Evolutionary conservation across 2,113 vertebrate genomes (phyloP).

Genomic region (Hirundichthys speculiger): DNA sequence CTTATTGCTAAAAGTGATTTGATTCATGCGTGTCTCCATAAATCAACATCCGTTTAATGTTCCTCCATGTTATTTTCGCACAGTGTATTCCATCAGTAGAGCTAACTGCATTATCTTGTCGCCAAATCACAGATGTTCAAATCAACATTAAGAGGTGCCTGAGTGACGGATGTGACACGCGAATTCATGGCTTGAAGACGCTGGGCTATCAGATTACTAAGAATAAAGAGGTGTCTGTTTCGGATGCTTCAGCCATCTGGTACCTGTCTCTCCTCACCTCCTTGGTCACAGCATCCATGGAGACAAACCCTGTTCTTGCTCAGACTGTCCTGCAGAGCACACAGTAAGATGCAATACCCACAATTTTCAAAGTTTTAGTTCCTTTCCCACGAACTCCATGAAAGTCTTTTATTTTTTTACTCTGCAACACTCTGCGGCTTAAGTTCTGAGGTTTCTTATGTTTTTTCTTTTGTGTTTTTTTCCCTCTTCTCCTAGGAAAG

Average conservation of each 20-base stretch:
- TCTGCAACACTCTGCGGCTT: background rate
- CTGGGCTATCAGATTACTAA: conserved; percentile 92
- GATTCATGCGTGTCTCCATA: background rate
- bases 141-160: conserved; percentile 98
- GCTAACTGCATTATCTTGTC: conserved; percentile 33
- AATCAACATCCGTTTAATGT: background rate
- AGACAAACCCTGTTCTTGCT: conserved; percentile 92
- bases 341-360: conserved; percentile 82
- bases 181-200: conserved; percentile 93
- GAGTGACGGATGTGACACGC: conserved; percentile 95
- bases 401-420: no score
- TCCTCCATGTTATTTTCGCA: no score
- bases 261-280: conserved; percentile 97
- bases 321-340: conserved; percentile 94
- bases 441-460: conserved; percentile 5
- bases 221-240: conserved; percentile 91
- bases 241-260: conserved; percentile 98
- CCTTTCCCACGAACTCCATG: no score
- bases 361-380: no score
- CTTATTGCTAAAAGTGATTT: background rate
- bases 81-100: conserved; percentile 25
- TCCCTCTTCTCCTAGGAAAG: conserved; percentile 83
- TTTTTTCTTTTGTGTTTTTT: conserved; percentile 10
- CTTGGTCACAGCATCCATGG: conserved; percentile 95
- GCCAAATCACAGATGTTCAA: conserved; percentile 87